Base-by-base conservation (phyloP, 2,113 vertebrate species). In the Terrapene triunguis region DNA sequence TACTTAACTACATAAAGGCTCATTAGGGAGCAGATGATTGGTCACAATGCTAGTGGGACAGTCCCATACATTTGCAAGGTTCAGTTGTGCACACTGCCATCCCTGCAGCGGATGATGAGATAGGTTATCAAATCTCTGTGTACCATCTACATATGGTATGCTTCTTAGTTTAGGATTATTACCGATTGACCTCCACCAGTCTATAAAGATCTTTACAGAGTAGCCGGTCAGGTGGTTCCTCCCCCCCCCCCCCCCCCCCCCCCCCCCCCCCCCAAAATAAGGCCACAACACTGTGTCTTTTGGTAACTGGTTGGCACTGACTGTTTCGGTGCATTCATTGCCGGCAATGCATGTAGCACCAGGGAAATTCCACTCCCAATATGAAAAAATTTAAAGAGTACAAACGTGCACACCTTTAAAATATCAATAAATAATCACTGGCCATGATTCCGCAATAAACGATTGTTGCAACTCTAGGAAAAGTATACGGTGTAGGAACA, bases 391-490 rank as follows among this genome's bases (percentile, higher is more conserved):
- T 83, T 84, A 51, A 50, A 86, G 85, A 94, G 82, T 83, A 82
- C 80, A 88, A 95, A 95, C 92, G 90, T 65, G 13, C 89, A 96
- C 54, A 90, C 92, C 97, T 94, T 92, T 92, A 91, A 92, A 95
- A 94, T 91, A 96, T 32, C 97, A 95, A 97, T 97, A 98, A 98
- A 97, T 97, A 98, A 98, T 94, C 97, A 98, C 98, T 98, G 98
- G 98, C 98, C 98, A 97, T 93, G 94, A 97, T 95, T 97, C 93
- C 83, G 96, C 90, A 94, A 88, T 93, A 84, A 96, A 96, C 91
- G 94, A 89, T 92, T 97, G 98, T 97, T 98, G 96, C 94, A 96
- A 97, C 92, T 97, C 94, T 96, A 96, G 57, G 94, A 83, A 97
- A 95, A 98, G 94, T 81, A 97, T 89, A 98, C 89, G 91, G 82